Conservation (phyloP, 1,140 invertebrate species). For the Pectinophora gossypiella region DNA sequence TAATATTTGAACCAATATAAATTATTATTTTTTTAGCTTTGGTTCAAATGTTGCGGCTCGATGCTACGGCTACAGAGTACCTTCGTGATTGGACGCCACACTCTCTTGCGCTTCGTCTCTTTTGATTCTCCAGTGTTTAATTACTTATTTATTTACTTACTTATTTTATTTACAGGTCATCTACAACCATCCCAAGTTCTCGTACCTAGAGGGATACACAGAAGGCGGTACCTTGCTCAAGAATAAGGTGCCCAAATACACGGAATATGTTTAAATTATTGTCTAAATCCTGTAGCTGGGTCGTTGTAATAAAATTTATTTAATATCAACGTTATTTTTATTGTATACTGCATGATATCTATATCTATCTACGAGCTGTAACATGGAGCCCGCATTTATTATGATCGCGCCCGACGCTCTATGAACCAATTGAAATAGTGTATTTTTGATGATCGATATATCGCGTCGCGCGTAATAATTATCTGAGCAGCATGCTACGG, state of each 20-base stretch:
- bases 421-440: not conserved
- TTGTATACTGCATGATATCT: not conserved
- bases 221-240: constrained; percentile 27
- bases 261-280: constrained; percentile 32
- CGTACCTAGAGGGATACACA: constrained; percentile 36
- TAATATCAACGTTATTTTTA: not conserved
- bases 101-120: not conserved
- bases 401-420: too few species aligned
- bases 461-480: not conserved
- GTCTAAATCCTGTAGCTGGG: not conserved
- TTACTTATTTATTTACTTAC: not conserved
- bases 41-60: not conserved
- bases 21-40: too few species aligned
- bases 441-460: not conserved
- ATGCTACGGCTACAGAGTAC: not conserved
- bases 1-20: too few species aligned
- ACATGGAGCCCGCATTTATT: too few species aligned
- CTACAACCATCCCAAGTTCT: constrained; percentile 33
- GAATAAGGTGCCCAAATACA: constrained; percentile 53
- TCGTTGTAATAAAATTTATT: not conserved
- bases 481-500: not conserved
- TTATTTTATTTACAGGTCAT: constrained; percentile 32
- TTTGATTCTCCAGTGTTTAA: not conserved
- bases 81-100: not conserved
- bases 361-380: too few species aligned